Evolutionary conservation across 2,113 vertebrate genomes (phyloP).

Genomic region (Otis tarda): DNA sequence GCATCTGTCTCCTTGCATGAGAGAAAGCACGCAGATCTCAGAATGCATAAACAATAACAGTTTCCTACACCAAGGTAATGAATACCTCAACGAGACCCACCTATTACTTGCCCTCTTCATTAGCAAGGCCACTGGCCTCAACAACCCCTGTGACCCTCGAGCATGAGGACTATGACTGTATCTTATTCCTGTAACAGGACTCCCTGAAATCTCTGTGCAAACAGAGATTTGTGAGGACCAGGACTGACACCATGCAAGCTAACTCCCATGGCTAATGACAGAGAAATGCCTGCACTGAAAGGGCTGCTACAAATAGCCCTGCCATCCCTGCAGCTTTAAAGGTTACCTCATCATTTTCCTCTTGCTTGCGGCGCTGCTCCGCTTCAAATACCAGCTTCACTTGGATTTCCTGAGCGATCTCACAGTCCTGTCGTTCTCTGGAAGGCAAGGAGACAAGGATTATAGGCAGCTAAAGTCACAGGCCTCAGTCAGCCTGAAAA

Average conservation of each 20-base stretch:
- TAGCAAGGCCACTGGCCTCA: background rate
- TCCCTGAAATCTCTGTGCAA: background rate
- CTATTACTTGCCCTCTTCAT: background rate
- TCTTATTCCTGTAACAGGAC: slow-evolving; percentile 16
- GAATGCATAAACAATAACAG: background rate
- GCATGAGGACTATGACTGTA: background rate
- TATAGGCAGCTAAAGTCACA: background rate
- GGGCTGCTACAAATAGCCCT: background rate
- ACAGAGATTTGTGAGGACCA: background rate
- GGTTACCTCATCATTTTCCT: slow-evolving; percentile 91
- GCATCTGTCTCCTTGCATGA: background rate
- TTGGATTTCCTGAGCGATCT: slow-evolving; percentile 96
- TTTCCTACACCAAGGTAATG: background rate
- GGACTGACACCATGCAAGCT: background rate
- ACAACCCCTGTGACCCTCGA: background rate
- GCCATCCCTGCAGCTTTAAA: background rate
- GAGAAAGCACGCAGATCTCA: background rate
- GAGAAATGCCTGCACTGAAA: background rate
- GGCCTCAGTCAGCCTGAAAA: background rate
- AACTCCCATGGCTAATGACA: background rate
- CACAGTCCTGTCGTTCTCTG: slow-evolving; percentile 89
- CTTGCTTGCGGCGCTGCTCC: slow-evolving; percentile 85
- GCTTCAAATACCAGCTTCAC: slow-evolving; percentile 91
- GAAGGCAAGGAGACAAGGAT: slow-evolving; percentile 40
- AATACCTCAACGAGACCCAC: background rate